Evolutionary conservation across 2,888 invertebrate species (phyloP), one percentile per base, ranked within the genome.

Genomic region (Oscheius sp.): DNA sequence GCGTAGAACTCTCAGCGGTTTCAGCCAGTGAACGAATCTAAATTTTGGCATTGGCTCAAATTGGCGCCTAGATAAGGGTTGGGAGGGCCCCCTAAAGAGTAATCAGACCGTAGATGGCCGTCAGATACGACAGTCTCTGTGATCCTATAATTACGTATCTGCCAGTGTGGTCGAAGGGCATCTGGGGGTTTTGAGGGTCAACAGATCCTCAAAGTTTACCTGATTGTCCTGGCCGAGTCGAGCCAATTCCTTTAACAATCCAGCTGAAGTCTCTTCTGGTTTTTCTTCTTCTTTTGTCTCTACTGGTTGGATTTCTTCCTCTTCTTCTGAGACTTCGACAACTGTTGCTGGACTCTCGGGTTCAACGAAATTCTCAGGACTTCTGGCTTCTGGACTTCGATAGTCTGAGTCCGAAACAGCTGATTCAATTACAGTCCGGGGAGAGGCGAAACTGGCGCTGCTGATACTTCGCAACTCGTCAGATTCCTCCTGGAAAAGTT

Each of bases 391-490:
- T 10, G 69, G 63, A 23, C 46, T 61, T 20, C 55, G 20, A 46
- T 64, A 69, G 20, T 64, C 64, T 15, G 63, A 58, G 37, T 68
- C 68, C 37, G 58, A 61, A 23, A 68, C 46, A 29, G 42, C 37
- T n/a, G 68, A 61, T n/a, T 78, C 78, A 8, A 78, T 70, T 4
- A 80, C 75, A 23, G 80, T 78, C 31, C 74, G 65, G 5, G 80
- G 78, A 0, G 78, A 78, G 52, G 80, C 78, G 45, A 80, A 65
- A 31, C 76, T 76, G 23, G 78, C 74, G 61, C 73, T 73, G 46
- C 73, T 74, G 25, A 75, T 50, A 25, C 76, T 76, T 20, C 78
- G 75, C n/a, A 78, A 61, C 33, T 80, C 80, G 73, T 80, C 80
- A 12, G 76, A 76, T 72, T 80, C 80, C 55, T 80, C 80, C 80